Percentiles rank a stretch among this genome's conserved stretches.
These are phyloP conservation scores for Bovichtus variegatus DNA, from an alignment of 2,797 vertebrate species.

Conservation along the genomic window DNA sequence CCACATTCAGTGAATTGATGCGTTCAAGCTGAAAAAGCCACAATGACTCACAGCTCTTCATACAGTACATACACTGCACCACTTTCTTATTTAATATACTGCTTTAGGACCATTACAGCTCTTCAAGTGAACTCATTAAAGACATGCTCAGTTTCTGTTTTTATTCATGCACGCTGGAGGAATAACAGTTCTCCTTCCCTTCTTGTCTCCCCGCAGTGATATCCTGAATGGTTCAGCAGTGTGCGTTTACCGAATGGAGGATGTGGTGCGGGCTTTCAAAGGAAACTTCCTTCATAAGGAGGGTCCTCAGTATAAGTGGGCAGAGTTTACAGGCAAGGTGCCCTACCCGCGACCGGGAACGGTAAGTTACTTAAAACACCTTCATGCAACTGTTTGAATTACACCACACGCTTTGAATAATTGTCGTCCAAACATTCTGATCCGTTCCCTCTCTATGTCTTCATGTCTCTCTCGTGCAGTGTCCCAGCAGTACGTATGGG, in stretches of 20 bases:
- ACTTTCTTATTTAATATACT: conserved; percentile 27
- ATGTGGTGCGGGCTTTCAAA: conserved; percentile 86
- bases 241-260: conserved; percentile 88
- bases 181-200: neutral
- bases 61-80: neutral
- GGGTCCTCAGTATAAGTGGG: conserved; percentile 89
- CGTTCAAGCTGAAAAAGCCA: conserved; percentile 47
- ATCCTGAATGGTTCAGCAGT: conserved; percentile 88
- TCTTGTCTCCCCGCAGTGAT: conserved; percentile 73
- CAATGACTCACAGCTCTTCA: conserved; percentile 58
- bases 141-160: neutral
- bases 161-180: conserved; percentile 2
- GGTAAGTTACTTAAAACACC: conserved; percentile 73
- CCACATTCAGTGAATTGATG: conserved; percentile 37
- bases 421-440: neutral
- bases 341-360: conserved; percentile 89
- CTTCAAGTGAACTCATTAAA: conserved; percentile 32
- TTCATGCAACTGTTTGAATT: neutral
- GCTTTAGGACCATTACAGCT: conserved; percentile 15
- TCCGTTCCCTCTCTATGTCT: neutral
- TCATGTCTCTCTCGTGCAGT: conserved; percentile 65
- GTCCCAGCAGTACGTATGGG: conserved; percentile 89
- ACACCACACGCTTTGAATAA: neutral
- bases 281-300: conserved; percentile 89
- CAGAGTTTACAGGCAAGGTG: conserved; percentile 86